Evolutionary conservation across 2,888 invertebrate genomes (phyloP), one percentile per base, ranked within the genome.

Genomic region (Euzetes globulus): DNA sequence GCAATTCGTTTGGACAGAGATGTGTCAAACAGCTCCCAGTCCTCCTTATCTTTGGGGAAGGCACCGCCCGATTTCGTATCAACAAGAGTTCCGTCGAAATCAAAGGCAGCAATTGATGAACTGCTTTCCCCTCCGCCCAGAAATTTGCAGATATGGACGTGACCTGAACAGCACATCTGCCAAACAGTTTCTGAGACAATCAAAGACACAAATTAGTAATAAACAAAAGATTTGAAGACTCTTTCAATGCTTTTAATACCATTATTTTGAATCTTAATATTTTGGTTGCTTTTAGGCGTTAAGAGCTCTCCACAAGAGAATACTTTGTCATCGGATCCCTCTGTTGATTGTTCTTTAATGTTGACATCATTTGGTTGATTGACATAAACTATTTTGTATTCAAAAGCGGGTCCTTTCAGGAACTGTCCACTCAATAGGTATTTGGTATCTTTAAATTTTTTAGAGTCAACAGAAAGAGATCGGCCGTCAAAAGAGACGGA

Each of bases 371-470:
- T 73, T 4, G n/a, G n/a, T n/a, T 50, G 22, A 17, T 58, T 15
- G 50, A 45, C 45, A 37, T 55, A 15, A 47, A 74, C 71, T 25
- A 74, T 29, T 37, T 52, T 71, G 15, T 77, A 76, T 70, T 76
- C 65, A 71, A 78, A 78, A 6, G 78, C 78, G 13, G 74, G 74
- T 1, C 78, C 74, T 6, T 75, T 75, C 4, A 77, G 72, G 1
- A 75, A 72, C 27, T 74, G 47, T 52, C 71, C 71, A n/a, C 37
- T 65, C 1, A 19, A n/a, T 19, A 65, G 37, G 37, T 19, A 4
- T 71, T 73, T 17, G 1, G 29, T 50, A 15, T 22, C n/a, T 22
- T 33, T 29, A 19, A 29, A 5, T 33, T 47, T 60, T 13, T 45
- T 37, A 45, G 55, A 74, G 22, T 52, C n/a, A 22, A 74, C 74